Conservation (phyloP, 1,140 invertebrate genomes). For the Aphelinus certus region DNA sequence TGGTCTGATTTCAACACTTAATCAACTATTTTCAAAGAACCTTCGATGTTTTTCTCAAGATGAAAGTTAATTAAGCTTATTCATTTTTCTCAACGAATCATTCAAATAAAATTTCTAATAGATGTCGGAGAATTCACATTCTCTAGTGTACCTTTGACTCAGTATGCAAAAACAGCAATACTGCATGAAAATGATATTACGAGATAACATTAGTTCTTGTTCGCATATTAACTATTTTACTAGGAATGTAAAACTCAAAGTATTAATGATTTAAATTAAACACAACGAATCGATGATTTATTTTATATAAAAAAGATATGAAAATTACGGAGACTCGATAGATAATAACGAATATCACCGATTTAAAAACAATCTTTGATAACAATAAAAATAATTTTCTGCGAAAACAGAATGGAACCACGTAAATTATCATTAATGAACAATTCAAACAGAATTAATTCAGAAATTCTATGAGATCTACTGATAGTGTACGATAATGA, state of each 20-base stretch:
- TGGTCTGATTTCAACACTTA: too few relatives aligned
- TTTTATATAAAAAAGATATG: slow-evolving; percentile 21
- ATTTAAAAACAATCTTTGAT: neutral
- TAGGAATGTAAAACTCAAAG: slow-evolving; percentile 40
- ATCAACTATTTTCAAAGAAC: too few relatives aligned
- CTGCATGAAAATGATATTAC: slow-evolving; percentile 25
- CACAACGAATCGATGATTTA: slow-evolving; percentile 12
- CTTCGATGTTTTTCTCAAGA: too few relatives aligned
- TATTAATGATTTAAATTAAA: slow-evolving; percentile 27
- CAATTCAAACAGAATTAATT: slow-evolving; percentile 27
- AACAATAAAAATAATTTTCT: slow-evolving; percentile 7
- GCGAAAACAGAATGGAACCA: slow-evolving; percentile 17
- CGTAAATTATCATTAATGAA: slow-evolving; percentile 32
- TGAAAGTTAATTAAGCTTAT: too few relatives aligned
- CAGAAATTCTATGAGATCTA: slow-evolving; percentile 33
- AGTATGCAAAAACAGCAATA: slow-evolving; percentile 33
- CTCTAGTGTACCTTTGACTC: neutral
- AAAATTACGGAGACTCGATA: slow-evolving; percentile 5
- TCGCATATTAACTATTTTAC: slow-evolving; percentile 20
- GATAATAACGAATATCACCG: slow-evolving; percentile 17
- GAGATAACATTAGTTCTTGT: slow-evolving; percentile 1
- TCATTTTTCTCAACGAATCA: too few relatives aligned
- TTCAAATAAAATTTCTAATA: too few relatives aligned
- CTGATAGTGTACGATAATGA: neutral
- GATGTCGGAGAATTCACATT: too few relatives aligned